Evolutionary conservation across 2,113 vertebrate species (phyloP), one percentile per base, ranked within the genome.

Genomic region (Serilophus lunatus): DNA sequence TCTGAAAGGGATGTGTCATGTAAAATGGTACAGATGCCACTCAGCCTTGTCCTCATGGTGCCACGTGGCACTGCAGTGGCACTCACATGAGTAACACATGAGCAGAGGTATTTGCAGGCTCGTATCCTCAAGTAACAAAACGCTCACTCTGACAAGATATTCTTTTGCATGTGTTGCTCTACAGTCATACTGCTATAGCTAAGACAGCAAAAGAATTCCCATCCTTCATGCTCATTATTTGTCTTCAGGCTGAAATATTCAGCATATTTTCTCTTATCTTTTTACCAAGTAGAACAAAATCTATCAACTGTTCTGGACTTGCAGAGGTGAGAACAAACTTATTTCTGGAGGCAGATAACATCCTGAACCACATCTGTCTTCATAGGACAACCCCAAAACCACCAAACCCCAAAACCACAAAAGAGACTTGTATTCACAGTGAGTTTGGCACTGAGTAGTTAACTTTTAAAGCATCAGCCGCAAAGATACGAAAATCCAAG

Each of bases 11-110:
- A 97, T 0, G 90, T 94, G 93, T 93, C 12, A 4, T 16, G 22
- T 81, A 82, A 94, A 86, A 87, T 28, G 45, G 33, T 26, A 79
- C 89, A 97, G 91, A 83, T n/a, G 56, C 33, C 92, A 75, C 94
- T 96, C 87, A 72, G 63, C 23, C 85, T 78, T 95, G 87, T 95
- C 92, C 82, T 64, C 84, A 54, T 33, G 35, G 61, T 31, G 40
- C 56, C 6, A 49, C 74, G 8, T 10, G 17, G 77, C 57, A 61
- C 68, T n/a, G 88, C 44, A 60, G 47, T 3, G 2, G n/a, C 65
- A 42, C 78, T 92, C 92, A 85, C 69, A 47, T 71, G 76, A 90
- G 81, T 14, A 28, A 31, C 87, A 91, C 69, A 23, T 84, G 72
- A 94, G 86, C 31, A 53, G 68, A 70, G 54, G 42, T 63, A 96